Evolutionary conservation across 2,888 invertebrate genomes (phyloP).

Genomic region (Agrotis segetum): DNA sequence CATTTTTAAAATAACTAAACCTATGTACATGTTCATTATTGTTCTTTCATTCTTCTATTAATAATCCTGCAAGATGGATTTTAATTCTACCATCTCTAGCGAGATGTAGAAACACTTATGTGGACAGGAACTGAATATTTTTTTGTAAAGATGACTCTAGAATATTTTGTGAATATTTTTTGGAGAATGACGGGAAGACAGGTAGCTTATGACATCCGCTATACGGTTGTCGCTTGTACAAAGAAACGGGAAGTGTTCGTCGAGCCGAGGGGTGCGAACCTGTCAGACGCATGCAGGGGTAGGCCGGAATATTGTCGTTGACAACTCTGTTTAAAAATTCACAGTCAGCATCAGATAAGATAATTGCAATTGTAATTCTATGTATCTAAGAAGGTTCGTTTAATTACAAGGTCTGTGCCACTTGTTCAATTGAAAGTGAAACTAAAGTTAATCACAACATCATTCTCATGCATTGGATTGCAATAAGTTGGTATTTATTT

Average conservation of each 20-base stretch:
- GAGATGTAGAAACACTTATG: conserved; percentile 1
- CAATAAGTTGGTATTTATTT: too few species aligned
- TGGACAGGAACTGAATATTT: conserved; percentile 20
- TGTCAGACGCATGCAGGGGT: conserved; percentile 14
- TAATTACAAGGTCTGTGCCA: too few species aligned
- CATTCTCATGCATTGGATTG: too few species aligned
- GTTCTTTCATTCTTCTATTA: too few species aligned
- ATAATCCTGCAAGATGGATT: too few species aligned
- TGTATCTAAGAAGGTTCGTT: too few species aligned
- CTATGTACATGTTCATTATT: too few species aligned
- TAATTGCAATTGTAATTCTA: conserved; percentile 13
- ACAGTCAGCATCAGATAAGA: conserved; percentile 9
- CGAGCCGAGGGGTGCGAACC: conserved; percentile 5
- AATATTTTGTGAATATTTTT: conserved; percentile 54
- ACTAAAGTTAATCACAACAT: too few species aligned
- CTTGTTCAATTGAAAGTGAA: too few species aligned
- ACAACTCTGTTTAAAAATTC: conserved; percentile 49
- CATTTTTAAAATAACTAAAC: too few species aligned
- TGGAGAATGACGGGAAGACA: conserved; percentile 19
- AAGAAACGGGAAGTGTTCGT: conserved; percentile 44
- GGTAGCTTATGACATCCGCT: conserved; percentile 41
- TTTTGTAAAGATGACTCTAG: conserved; percentile 22
- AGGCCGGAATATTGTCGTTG: conserved; percentile 11
- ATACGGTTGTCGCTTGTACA: conserved; percentile 42
- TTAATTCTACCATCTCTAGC: too few species aligned